Base-by-base conservation (phyloP, 1,140 invertebrate species). In the Aradophagus sp. region DNA sequence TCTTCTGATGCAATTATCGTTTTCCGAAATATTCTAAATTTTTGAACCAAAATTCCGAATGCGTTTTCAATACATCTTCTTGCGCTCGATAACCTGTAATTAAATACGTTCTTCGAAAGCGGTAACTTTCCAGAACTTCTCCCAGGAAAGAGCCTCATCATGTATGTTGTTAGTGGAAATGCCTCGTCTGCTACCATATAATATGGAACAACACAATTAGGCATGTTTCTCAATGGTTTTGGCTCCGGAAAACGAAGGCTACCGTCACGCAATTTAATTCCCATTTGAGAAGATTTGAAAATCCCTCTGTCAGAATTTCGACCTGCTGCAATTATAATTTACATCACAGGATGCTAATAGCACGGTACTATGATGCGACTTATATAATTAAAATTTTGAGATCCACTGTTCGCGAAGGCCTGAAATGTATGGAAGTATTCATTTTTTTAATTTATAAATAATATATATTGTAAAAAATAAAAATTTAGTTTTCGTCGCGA, bases 131-230 rank as follows among this genome's bases (percentile, higher is more conserved):
- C 15, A 1, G 2, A 12, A 5, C 15, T 11, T 32, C 42, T 47
- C 3, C 29, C 29, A 31, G 47, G 47, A 27, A 13, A 50, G 2
- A 34, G 34, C 17, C 32, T n/a, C 47, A 50, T 50, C 12, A 50
- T 20, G n/a, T 27, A 26, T 5, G 2, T 26, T 11, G 2, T 12
- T 8, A 50, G 19, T 0, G 47, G 47, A 12, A 50, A 50, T 1
- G 47, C 47, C n/a, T 50, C 47, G 14, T 38, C 47, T 13, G 7
- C 47, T 2, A 50, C 47, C 20, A 50, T 50, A 27, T 15, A 50
- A 38, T 34, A 47, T 5, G 44, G 15, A 1, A 17, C 6, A 13
- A 1, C 0, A 10, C 4, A 34, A 17, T 16, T 14, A 7, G 10
- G 2, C 6, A 3, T 19, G 1, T 32, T 16, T 13, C 11, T 34